A percentile compares a stretch with the other conserved stretches of the same genome.
Evolutionary conservation across 1,140 invertebrate species (phyloP).

Genomic region (Meloidogyne chitwoodi): DNA sequence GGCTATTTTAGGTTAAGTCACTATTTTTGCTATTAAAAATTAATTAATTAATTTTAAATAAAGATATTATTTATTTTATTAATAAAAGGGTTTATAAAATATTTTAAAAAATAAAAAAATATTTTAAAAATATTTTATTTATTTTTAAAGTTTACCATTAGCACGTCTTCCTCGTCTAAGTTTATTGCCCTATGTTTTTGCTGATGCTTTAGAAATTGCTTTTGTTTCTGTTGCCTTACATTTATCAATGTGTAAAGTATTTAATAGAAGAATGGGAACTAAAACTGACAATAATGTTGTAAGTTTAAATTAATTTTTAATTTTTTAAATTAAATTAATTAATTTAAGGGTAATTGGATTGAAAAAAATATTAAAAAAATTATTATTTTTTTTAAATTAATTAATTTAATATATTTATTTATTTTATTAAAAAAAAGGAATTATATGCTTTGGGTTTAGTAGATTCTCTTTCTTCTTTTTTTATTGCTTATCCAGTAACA

Average conservation of each 20-base stretch:
- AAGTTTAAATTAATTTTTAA: background rate
- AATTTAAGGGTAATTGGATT: no score
- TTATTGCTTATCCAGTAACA: slow-evolving; percentile 63
- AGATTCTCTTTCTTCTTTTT: slow-evolving; percentile 64
- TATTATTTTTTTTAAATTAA: no score
- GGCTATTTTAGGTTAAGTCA: no score
- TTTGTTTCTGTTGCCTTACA: slow-evolving; percentile 66
- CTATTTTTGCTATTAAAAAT: no score
- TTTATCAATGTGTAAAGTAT: slow-evolving; percentile 66
- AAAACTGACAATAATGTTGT: slow-evolving; percentile 66
- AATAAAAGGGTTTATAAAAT: no score
- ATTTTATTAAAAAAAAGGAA: slow-evolving; percentile 64
- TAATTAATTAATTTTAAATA: no score
- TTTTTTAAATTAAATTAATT: background rate
- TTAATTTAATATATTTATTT: no score
- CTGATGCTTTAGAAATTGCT: slow-evolving; percentile 62
- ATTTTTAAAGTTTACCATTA: slow-evolving; percentile 53
- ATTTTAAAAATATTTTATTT: no score
- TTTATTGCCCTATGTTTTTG: slow-evolving; percentile 52
- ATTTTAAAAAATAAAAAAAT: no score
- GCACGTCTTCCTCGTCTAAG: slow-evolving; percentile 56
- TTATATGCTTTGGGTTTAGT: slow-evolving; percentile 64
- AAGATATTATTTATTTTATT: no score
- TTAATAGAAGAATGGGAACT: slow-evolving; percentile 65
- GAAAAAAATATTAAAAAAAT: no score